A percentile compares a stretch with the other conserved stretches of the same genome.
These are phyloP conservation scores for Eilema griseolum DNA, from an alignment of 2,888 invertebrate species.

Conservation along the genomic window DNA sequence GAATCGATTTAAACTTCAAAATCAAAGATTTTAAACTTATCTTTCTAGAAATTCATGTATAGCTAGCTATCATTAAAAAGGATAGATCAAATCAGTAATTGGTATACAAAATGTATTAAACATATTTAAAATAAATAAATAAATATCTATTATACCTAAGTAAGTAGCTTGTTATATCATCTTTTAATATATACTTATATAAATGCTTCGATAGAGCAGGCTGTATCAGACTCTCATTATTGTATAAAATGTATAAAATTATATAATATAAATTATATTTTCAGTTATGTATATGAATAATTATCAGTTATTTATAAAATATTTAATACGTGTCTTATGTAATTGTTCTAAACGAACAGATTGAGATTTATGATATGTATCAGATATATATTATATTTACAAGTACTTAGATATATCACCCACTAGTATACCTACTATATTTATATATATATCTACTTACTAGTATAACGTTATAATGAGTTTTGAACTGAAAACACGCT, in stretches of 20 bases:
- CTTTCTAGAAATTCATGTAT: not conserved
- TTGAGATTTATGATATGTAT: too few relatives aligned
- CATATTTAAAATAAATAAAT: not conserved
- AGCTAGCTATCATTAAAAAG: not conserved
- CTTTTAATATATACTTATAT: not conserved
- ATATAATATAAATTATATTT: not conserved
- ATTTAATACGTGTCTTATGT: too few relatives aligned
- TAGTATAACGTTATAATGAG: too few relatives aligned
- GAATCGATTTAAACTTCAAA: not conserved
- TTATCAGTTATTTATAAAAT: too few relatives aligned
- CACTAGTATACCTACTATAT: too few relatives aligned
- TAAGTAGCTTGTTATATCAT: slow-evolving; percentile 5
- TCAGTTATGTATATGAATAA: too few relatives aligned
- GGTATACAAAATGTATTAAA: not conserved
- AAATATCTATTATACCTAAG: not conserved
- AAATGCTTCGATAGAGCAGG: not conserved
- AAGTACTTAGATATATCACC: too few relatives aligned
- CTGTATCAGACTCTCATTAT: slow-evolving; percentile 2
- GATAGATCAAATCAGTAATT: not conserved
- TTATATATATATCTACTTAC: too few relatives aligned
- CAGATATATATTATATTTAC: too few relatives aligned
- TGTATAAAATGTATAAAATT: not conserved
- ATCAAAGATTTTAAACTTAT: not conserved
- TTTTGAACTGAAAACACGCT: too few relatives aligned
- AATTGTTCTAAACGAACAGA: too few relatives aligned